Percentiles rank a stretch among this genome's conserved stretches.
Evolutionary conservation across 2,797 vertebrate species (phyloP).

Genomic region (Lerista edwardsae): DNA sequence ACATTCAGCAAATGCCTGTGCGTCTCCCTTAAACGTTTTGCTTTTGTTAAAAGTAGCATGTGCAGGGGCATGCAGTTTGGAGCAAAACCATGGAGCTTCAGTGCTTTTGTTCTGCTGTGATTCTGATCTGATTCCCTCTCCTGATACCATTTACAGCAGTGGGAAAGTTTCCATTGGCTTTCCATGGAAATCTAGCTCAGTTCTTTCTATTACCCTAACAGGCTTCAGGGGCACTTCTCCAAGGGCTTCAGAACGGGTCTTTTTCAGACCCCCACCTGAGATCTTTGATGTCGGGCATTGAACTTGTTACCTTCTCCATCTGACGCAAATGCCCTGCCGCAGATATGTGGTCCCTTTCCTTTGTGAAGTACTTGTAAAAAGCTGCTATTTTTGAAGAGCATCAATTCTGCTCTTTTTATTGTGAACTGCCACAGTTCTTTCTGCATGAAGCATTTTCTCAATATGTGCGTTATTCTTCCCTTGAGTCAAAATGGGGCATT

Average conservation of each 20-base stretch:
- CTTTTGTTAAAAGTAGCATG: too few relatives aligned
- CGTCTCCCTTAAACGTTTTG: too few relatives aligned
- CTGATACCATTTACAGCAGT: too few relatives aligned
- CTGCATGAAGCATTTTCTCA: not conserved
- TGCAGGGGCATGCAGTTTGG: too few relatives aligned
- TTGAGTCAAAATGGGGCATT: not conserved
- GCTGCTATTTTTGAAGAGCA: not conserved
- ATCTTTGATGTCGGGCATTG: not conserved
- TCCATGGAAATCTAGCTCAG: too few relatives aligned
- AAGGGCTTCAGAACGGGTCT: not conserved
- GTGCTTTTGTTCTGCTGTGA: too few relatives aligned
- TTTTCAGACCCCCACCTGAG: not conserved
- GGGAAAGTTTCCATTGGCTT: too few relatives aligned
- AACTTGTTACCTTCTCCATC: not conserved
- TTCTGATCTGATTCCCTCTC: too few relatives aligned
- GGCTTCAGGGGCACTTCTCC: not conserved
- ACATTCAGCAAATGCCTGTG: too few relatives aligned
- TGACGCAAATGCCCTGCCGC: not conserved
- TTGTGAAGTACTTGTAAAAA: not conserved
- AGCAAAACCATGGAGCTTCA: too few relatives aligned
- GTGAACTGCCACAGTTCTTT: not conserved
- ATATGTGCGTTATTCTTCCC: not conserved
- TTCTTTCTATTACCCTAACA: too few relatives aligned
- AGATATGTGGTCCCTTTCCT: not conserved
- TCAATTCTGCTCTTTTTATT: constrained; percentile 11